Evolutionary conservation across 1,140 invertebrate species (phyloP).

Genomic region (Probaryconus sp.): DNA sequence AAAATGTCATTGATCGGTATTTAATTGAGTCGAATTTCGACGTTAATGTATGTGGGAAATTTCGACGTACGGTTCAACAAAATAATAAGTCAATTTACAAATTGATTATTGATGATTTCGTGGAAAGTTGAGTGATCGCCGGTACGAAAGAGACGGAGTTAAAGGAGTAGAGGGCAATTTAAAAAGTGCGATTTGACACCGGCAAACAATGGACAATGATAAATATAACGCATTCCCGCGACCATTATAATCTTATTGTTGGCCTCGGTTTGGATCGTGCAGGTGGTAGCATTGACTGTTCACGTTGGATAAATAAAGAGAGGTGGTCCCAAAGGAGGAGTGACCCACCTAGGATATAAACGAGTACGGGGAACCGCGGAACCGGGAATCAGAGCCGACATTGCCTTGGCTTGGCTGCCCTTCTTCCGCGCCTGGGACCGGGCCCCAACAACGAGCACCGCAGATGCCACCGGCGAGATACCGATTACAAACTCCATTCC

Average conservation of each 20-base stretch:
- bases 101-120: no score
- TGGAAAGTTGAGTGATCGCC: no score
- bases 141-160: conserved; percentile 14
- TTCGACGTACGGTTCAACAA: no score
- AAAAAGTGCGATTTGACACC: conserved; percentile 69
- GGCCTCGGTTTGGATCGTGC: conserved; percentile 72
- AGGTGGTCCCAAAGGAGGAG: conserved; percentile 49
- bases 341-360: conserved; percentile 73
- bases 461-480: conserved; percentile 76
- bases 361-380: conserved; percentile 74
- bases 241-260: conserved; percentile 78
- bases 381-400: conserved; percentile 61
- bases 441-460: conserved; percentile 58
- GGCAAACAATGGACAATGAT: conserved; percentile 76
- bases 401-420: conserved; percentile 12
- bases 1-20: no score
- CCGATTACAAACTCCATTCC: conserved; percentile 78
- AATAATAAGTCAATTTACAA: no score
- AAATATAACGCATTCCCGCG: conserved; percentile 73
- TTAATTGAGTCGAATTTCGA: no score
- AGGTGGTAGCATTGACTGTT: conserved; percentile 67
- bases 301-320: conserved; percentile 21
- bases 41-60: no score
- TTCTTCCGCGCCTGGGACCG: conserved; percentile 25
- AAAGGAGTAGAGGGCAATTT: conserved; percentile 63